Conservation (phyloP, 2,113 vertebrate genomes). For the Albula glossodonta region DNA sequence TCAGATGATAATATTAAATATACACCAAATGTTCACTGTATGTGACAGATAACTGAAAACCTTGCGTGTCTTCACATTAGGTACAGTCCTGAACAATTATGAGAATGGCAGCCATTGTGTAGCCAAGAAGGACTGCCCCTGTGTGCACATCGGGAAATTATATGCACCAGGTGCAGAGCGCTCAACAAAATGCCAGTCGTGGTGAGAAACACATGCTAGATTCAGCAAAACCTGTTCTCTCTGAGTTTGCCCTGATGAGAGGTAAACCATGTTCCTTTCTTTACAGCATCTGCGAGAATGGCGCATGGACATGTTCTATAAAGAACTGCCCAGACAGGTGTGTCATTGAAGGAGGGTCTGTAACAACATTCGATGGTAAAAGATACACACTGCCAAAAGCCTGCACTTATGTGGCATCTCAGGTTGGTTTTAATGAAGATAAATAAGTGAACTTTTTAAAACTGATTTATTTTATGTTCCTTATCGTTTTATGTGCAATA, state of each 20-base stretch:
- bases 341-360: constrained; percentile 60
- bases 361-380: constrained; percentile 69
- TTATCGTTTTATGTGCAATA: no score
- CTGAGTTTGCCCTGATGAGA: no score
- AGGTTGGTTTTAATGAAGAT: constrained; percentile 44
- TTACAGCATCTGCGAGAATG: constrained; percentile 53
- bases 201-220: constrained; percentile 48
- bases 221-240: no score
- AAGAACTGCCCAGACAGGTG: constrained; percentile 50
- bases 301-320: constrained; percentile 62
- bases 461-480: no score
- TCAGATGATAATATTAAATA: background rate
- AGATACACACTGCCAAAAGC: constrained; percentile 54
- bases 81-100: constrained; percentile 56
- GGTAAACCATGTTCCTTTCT: no score
- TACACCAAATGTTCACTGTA: no score
- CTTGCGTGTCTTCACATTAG: constrained; percentile 33
- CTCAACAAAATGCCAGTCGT: constrained; percentile 60
- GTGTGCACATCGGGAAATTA: constrained; percentile 43
- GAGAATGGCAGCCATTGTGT: constrained; percentile 45
- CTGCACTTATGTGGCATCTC: constrained; percentile 62
- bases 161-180: constrained; percentile 44
- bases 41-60: background rate
- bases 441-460: no score
- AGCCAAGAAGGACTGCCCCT: constrained; percentile 48